Percentiles rank a stretch among this genome's conserved stretches.
phyloP scores from a whole-genome alignment of 2,888 invertebrate genomes.

The Cosmia trapezina region DNA sequence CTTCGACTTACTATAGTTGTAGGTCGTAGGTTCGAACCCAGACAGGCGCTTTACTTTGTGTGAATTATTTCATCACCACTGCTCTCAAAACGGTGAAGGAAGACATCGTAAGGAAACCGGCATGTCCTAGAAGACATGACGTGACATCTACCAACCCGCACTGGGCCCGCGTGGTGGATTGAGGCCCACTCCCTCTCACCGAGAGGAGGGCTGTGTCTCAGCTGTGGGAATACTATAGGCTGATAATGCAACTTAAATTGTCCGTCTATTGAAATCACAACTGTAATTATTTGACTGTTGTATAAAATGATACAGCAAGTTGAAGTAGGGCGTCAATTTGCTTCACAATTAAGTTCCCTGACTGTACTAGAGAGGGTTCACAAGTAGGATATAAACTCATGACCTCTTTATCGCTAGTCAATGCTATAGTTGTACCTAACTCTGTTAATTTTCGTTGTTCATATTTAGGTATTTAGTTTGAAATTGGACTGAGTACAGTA shows the following conservation, averaged over 20 bases:
- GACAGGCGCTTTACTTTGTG: too few species aligned
- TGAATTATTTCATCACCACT: too few species aligned
- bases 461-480: conserved; percentile 11
- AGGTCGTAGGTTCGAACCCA: too few species aligned
- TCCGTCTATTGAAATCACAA: not conserved
- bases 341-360: not conserved
- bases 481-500: not conserved
- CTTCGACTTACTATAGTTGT: too few species aligned
- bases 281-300: not conserved
- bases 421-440: conserved; percentile 5
- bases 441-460: conserved; percentile 23
- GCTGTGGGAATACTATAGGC: too few species aligned
- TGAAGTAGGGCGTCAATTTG: not conserved
- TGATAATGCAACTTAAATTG: not conserved
- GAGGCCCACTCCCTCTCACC: too few species aligned
- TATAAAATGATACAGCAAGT: not conserved
- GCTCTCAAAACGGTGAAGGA: too few species aligned
- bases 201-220: too few species aligned
- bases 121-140: too few species aligned
- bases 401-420: conserved; percentile 46
- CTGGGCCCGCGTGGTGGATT: too few species aligned
- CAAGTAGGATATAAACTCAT: conserved; percentile 48
- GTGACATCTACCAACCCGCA: too few species aligned
- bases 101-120: too few species aligned
- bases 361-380: conserved; percentile 6